Evolutionary conservation across 2,888 invertebrate species (phyloP), one percentile per base, ranked within the genome.

Genomic region (Maniola hyperantus): DNA sequence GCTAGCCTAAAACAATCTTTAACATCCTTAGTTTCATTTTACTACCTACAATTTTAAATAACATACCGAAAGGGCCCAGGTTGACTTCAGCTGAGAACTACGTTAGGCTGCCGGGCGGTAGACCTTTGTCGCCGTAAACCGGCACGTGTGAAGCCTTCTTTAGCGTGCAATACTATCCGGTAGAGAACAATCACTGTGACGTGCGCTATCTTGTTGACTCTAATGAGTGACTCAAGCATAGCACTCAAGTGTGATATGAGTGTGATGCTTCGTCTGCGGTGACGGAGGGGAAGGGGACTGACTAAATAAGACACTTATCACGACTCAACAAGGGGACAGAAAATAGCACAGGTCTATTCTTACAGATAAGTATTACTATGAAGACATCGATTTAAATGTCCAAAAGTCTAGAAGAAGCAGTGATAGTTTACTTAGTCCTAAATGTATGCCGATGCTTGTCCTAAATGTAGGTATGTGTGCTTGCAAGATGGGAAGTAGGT

Each of bases 151-250:
- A 15, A n/a, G 39, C 39, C 6, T 0, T 18, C 34, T 55, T 55
- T 6, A 55, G 33, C 33, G 33, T 36, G n/a, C 13, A n/a, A 18
- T 59, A n/a, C 33, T n/a, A 15, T 46, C 58, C 58, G 44, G 46
- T 46, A 44, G 39, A 44, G 33, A 10, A 46, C n/a, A 46, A 33
- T 46, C 59, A 46, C 15, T 46, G 15, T 55, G 59, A 33, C 64
- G 67, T 70, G 70, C 67, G 54, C 54, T 71, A 70, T 71, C 66
- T 69, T 51, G 39, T 65, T 66, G 42, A 46, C 58, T 65, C 26
- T 69, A 58, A 66, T 33, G 36, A 61, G 53, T 67, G 64, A 69
- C 61, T 69, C 67, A 67, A 67, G 60, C 58, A 67, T 61, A 44
- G 53, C 51, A 64, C 46, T 26, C 26, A 26, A 26, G 26, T 26